These are phyloP conservation scores for Agrochola macilenta DNA, from an alignment of 2,888 invertebrate species.

Conservation along the genomic window DNA sequence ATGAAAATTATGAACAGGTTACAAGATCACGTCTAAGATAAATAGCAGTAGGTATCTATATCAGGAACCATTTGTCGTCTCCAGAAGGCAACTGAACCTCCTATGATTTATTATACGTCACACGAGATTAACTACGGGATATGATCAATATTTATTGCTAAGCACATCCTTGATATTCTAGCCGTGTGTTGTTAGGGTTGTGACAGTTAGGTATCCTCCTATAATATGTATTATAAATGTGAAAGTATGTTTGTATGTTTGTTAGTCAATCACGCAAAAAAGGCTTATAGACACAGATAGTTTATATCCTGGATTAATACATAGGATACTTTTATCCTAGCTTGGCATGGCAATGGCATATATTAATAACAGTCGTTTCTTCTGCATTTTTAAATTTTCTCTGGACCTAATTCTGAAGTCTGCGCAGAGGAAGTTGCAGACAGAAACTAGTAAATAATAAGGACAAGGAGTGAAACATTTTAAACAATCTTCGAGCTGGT, in stretches of 20 bases:
- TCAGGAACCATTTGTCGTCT: constrained; percentile 52
- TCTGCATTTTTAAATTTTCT: too few relatives aligned
- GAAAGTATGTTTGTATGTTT: too few relatives aligned
- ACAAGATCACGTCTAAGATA: not conserved
- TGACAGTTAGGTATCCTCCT: not conserved
- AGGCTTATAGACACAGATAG: too few relatives aligned
- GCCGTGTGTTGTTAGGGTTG: constrained; percentile 2
- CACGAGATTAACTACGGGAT: constrained; percentile 55
- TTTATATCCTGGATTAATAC: too few relatives aligned
- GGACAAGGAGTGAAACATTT: not conserved
- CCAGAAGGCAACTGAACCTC: constrained; percentile 50
- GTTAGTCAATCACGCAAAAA: too few relatives aligned
- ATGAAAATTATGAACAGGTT: not conserved
- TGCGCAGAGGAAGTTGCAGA: too few relatives aligned
- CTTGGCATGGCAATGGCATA: too few relatives aligned
- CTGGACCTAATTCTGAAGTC: too few relatives aligned
- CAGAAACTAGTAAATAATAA: too few relatives aligned
- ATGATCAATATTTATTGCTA: constrained; percentile 58
- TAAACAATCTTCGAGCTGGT: not conserved
- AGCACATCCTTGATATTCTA: constrained; percentile 49
- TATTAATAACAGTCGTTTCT: too few relatives aligned
- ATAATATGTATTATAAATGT: too few relatives aligned
- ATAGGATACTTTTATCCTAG: too few relatives aligned
- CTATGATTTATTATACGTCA: constrained; percentile 58
- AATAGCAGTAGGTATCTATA: constrained; percentile 38